Base-by-base conservation (phyloP, 2,113 vertebrate species). In the Triplophysa tibetana region DNA sequence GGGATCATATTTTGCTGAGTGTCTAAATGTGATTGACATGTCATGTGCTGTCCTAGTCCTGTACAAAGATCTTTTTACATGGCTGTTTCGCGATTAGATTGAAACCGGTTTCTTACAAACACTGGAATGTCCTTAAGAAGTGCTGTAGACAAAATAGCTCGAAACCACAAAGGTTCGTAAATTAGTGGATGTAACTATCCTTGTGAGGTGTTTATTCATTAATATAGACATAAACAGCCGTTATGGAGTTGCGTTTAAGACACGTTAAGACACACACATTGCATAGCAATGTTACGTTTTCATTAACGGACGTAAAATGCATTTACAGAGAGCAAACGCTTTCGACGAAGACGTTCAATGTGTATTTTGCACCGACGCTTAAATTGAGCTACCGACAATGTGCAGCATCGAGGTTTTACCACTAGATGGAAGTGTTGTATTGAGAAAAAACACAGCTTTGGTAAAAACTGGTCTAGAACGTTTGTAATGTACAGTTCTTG, bases 361-460 rank as follows among this genome's bases (percentile, higher is more conserved):
- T 14, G 11, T 12, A 50, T 13, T 14, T 8, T 7, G 17, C 52
- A 19, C 7, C 6, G 52, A 8, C 17, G 52, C 7, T 56, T 7
- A 38, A 38, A 21, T 21, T 21, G n/a, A 0, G 19, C 19, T 9
- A 58, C n/a, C 54, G 2, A 8, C 19, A 21, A 2, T 21, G 19
- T 58, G 54, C 19, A 21, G 19, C 54, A 6, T 8, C 9, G n/a
- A n/a, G 9, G 9, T 16, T 50, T 64, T 9, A 23, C 45, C 82
- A 68, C 76, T 78, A 84, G 83, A 84, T 82, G 80, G 80, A n/a
- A 67, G 66, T 78, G 78, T 76, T 79, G 76, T 45, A 45, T 70
- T 67, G n/a, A 33, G 45, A 67, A 43, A 10, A 21, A 60, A 13
- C 16, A 2, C 8, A 48, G 19, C 12, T 29, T 24, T 10, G 12